These are phyloP conservation scores for Crax fasciolata DNA, from an alignment of 2,797 vertebrate genomes.

Conservation along the genomic window DNA sequence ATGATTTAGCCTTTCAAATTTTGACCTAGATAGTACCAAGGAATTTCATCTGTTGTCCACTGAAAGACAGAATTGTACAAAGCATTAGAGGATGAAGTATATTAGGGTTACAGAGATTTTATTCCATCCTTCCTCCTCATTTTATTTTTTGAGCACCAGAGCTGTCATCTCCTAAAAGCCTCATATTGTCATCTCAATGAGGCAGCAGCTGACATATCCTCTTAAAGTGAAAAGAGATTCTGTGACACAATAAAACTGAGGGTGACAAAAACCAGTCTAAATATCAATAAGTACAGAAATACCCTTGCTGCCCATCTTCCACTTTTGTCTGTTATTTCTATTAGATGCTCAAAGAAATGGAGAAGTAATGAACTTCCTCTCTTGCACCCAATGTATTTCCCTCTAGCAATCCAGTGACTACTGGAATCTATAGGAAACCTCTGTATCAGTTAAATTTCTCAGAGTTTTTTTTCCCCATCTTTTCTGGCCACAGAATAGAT, in stretches of 20 bases:
- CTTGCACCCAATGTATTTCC: not conserved
- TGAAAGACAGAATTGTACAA: not conserved
- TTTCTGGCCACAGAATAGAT: not conserved
- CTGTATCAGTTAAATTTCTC: not conserved
- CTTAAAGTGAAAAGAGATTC: slow-evolving; percentile 21
- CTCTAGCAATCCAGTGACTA: not conserved
- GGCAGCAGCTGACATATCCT: not conserved
- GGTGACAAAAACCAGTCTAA: slow-evolving; percentile 8
- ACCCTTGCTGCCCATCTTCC: not conserved
- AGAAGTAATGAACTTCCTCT: not conserved
- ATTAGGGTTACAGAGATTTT: not conserved
- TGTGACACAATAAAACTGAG: not conserved
- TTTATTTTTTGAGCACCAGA: not conserved
- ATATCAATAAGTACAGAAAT: not conserved
- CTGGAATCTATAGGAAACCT: not conserved
- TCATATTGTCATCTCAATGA: not conserved
- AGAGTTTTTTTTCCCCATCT: not conserved
- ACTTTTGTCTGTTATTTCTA: not conserved
- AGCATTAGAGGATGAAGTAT: not conserved
- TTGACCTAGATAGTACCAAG: not conserved
- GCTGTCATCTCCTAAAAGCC: slow-evolving; percentile 39
- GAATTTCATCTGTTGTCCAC: not conserved
- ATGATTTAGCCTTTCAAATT: slow-evolving; percentile 16
- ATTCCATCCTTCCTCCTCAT: not conserved
- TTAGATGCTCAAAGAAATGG: not conserved